Evolutionary conservation across 1,140 invertebrate genomes (phyloP).

Genomic region (Battus philenor): DNA sequence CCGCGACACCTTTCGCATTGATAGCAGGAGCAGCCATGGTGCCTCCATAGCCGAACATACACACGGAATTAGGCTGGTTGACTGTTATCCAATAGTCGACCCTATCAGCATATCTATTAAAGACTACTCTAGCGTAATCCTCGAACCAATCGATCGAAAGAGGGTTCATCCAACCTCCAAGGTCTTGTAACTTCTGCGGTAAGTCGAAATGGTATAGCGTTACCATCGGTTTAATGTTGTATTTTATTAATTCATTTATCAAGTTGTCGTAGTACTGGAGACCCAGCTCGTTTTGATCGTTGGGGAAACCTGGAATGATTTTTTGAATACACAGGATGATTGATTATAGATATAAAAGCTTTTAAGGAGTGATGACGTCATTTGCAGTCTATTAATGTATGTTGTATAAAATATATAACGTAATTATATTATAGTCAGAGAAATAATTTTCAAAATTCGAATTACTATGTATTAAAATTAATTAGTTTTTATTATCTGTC

Average conservation of each 20-base stretch:
- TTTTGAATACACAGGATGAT: no score
- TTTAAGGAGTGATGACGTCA: no score
- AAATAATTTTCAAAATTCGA: no score
- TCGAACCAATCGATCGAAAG: constrained; percentile 77
- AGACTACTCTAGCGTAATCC: constrained; percentile 78
- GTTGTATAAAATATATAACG: no score
- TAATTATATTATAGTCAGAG: no score
- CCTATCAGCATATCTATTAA: constrained; percentile 78
- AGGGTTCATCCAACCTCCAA: constrained; percentile 82
- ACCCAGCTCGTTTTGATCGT: constrained; percentile 77
- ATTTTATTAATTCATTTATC: constrained; percentile 77
- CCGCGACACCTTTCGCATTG: constrained; percentile 67
- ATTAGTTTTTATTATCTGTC: no score
- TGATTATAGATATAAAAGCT: no score
- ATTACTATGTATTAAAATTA: no score
- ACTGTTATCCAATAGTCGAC: constrained; percentile 82
- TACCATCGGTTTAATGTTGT: constrained; percentile 78
- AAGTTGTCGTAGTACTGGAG: constrained; percentile 80
- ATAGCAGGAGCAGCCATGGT: constrained; percentile 69
- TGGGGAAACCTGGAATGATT: constrained; percentile 72
- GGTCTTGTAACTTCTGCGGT: constrained; percentile 78
- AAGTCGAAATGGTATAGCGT: constrained; percentile 83
- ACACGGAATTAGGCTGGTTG: constrained; percentile 81
- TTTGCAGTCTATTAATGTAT: no score
- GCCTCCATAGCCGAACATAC: constrained; percentile 77